A percentile compares a stretch with the other conserved stretches of the same genome.
Evolutionary conservation across 2,797 vertebrate genomes (phyloP).

Genomic region (Ctenopoma multispine): DNA sequence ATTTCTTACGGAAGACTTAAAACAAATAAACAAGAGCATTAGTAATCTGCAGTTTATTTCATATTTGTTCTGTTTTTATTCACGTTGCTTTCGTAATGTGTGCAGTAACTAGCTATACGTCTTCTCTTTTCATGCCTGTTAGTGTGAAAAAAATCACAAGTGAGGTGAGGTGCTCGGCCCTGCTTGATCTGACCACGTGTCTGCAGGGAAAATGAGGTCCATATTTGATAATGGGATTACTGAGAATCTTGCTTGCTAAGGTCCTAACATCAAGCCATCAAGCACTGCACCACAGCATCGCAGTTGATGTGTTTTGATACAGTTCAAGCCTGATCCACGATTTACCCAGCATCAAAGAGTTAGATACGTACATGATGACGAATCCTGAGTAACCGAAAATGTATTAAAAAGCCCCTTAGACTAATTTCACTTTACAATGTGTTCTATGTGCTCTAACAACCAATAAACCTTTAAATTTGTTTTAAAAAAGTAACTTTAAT

Average conservation of each 20-base stretch:
- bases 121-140: not conserved
- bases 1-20: conserved; percentile 7
- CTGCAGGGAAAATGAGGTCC: conserved; percentile 18
- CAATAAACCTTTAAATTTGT: too few species aligned
- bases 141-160: not conserved
- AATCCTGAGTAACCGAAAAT: not conserved
- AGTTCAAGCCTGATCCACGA: conserved; percentile 14
- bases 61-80: too few species aligned
- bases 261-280: conserved; percentile 12
- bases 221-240: conserved; percentile 23
- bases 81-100: too few species aligned
- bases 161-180: conserved; percentile 1
- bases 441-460: too few species aligned
- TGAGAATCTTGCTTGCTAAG: conserved; percentile 2
- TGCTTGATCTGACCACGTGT: conserved; percentile 19
- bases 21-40: not conserved
- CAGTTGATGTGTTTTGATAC: conserved; percentile 20
- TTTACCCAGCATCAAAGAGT: conserved; percentile 7
- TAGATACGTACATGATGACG: not conserved
- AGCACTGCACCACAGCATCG: conserved; percentile 11
- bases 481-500: too few species aligned
- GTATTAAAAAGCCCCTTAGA: not conserved
- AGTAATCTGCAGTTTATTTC: not conserved
- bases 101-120: not conserved
- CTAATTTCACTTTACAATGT: too few species aligned